These are phyloP conservation scores for Phalacrocorax aristotelis DNA, from an alignment of 2,113 vertebrate genomes.

Conservation along the genomic window DNA sequence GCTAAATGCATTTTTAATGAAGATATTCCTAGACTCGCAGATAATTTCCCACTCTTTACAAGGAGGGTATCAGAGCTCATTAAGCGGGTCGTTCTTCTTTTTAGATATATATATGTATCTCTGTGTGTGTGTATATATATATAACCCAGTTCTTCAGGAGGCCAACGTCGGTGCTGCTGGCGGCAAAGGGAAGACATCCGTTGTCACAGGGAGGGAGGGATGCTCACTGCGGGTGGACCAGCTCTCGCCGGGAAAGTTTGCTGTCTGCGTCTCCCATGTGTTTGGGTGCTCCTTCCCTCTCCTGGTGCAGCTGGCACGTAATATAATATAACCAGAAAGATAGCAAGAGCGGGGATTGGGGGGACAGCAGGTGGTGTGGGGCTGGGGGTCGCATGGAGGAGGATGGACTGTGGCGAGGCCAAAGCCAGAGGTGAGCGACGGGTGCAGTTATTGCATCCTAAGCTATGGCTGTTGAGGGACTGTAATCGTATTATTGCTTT, in stretches of 20 bases:
- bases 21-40: slow-evolving; percentile 77
- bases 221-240: fast-evolving
- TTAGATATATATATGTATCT: neutral
- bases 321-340: neutral
- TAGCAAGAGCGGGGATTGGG: neutral
- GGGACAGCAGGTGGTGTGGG: neutral
- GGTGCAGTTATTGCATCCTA: slow-evolving; percentile 7
- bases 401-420: neutral
- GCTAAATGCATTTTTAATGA: slow-evolving; percentile 86
- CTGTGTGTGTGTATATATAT: fast-evolving
- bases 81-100: slow-evolving; percentile 66
- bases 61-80: slow-evolving; percentile 70
- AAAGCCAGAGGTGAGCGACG: neutral
- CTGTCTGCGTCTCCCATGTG: neutral
- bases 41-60: slow-evolving; percentile 78
- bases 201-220: neutral
- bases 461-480: neutral
- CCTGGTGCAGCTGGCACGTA: neutral
- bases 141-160: neutral
- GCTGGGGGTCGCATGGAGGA: neutral
- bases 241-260: neutral
- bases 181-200: neutral
- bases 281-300: neutral
- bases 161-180: neutral
- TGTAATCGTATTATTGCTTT: neutral